phyloP scores from a whole-genome alignment of 1,140 invertebrate genomes.

The Melipona quadrifasciata region DNA sequence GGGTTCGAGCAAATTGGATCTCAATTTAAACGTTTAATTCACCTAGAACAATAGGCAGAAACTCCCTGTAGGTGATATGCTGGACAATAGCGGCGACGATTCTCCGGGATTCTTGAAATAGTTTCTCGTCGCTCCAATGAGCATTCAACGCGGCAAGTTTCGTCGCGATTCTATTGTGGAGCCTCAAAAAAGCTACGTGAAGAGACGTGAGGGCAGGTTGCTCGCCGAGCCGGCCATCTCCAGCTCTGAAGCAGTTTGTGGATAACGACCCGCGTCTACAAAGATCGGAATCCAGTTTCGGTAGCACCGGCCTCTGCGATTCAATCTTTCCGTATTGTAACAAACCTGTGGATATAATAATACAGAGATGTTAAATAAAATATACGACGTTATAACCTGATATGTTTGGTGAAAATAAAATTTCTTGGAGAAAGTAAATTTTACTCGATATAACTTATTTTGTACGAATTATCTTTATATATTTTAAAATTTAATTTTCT shows the following conservation, averaged over 20 bases:
- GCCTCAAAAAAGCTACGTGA: slow-evolving; percentile 93
- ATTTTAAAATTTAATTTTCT: no score
- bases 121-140: slow-evolving; percentile 93
- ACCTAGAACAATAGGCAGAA: slow-evolving; percentile 92
- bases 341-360: slow-evolving; percentile 79
- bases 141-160: slow-evolving; percentile 90
- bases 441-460: no score
- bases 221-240: slow-evolving; percentile 91
- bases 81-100: slow-evolving; percentile 92
- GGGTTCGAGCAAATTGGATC: not conserved
- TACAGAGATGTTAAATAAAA: not conserved
- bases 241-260: slow-evolving; percentile 87
- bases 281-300: slow-evolving; percentile 82
- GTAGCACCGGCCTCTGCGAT: slow-evolving; percentile 82
- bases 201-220: slow-evolving; percentile 93
- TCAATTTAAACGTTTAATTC: slow-evolving; percentile 33
- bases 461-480: no score
- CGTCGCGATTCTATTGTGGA: slow-evolving; percentile 94
- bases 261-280: slow-evolving; percentile 87
- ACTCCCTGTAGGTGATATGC: slow-evolving; percentile 94
- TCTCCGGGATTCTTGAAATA: slow-evolving; percentile 93
- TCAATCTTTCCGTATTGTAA: slow-evolving; percentile 86
- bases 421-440: no score
- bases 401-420: no score
- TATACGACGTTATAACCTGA: no score